These are phyloP conservation scores for Mesorhabditis belari DNA, from an alignment of 2,888 invertebrate species.

Conservation along the genomic window DNA sequence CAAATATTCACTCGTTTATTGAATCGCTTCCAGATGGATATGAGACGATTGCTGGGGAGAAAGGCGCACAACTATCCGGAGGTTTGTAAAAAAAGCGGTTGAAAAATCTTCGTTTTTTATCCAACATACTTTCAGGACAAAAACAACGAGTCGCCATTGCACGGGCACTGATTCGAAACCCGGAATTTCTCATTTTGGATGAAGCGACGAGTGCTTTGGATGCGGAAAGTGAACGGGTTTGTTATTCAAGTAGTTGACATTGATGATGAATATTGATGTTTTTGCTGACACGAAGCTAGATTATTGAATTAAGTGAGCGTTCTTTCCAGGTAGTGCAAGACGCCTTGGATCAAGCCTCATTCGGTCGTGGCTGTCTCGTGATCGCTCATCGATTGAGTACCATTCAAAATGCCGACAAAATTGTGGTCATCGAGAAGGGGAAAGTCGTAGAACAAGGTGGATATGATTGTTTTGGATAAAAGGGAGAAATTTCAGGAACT, in stretches of 20 bases:
- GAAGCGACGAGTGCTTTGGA: slow-evolving; percentile 21
- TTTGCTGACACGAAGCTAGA: no score
- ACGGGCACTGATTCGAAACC: slow-evolving; percentile 11
- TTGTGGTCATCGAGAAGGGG: not conserved
- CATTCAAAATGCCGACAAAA: not conserved
- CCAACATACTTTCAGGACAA: slow-evolving; percentile 11
- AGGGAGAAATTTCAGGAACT: not conserved
- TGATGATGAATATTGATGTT: not conserved
- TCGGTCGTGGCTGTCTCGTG: not conserved
- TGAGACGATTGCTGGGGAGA: slow-evolving; percentile 25
- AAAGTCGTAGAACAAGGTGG: not conserved
- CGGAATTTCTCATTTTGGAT: slow-evolving; percentile 17
- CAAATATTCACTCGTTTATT: not conserved
- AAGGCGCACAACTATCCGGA: slow-evolving; percentile 21
- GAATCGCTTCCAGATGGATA: not conserved
- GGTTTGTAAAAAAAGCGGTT: not conserved
- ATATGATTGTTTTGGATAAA: not conserved
- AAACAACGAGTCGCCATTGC: slow-evolving; percentile 24
- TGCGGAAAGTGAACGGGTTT: slow-evolving; percentile 7
- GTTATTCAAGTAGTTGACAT: not conserved
- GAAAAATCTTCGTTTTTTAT: no score
- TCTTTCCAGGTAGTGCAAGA: not conserved
- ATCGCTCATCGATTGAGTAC: not conserved
- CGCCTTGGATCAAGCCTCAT: not conserved
- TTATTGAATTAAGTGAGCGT: no score